A percentile compares a stretch with the other conserved stretches of the same genome.
phyloP scores from a whole-genome alignment of 2,113 vertebrate genomes.

The Rhinoptilus africanus region DNA sequence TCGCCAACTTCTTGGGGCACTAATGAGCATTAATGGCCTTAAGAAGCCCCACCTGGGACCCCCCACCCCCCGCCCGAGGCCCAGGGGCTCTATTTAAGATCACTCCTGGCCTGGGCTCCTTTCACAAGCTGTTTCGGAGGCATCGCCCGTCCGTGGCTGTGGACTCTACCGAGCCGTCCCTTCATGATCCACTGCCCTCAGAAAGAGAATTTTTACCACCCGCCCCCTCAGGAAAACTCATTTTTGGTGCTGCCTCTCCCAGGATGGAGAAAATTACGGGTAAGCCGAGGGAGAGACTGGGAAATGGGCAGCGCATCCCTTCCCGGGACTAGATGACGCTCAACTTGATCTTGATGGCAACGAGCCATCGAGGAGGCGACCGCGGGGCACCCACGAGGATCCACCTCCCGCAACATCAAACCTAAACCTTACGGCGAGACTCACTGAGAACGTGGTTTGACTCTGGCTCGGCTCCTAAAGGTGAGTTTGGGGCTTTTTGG shows the following conservation, averaged over 20 bases:
- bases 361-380: background rate
- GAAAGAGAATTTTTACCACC: background rate
- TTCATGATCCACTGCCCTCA: rapidly evolving
- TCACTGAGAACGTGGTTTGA: background rate
- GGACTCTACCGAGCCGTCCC: background rate
- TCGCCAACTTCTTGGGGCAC: too few species aligned
- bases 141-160: rapidly evolving
- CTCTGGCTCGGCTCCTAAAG: background rate
- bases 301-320: too few species aligned
- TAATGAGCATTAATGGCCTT: background rate
- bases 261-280: background rate
- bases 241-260: background rate
- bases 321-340: background rate
- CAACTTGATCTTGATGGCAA: too few species aligned
- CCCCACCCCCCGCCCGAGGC: too few species aligned
- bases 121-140: background rate
- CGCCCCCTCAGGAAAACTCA: background rate
- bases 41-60: background rate
- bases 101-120: background rate
- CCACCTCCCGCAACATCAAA: background rate
- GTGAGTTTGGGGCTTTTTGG: background rate
- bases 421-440: background rate
- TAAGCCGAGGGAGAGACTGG: background rate
- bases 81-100: background rate
- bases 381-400: rapidly evolving